These are phyloP conservation scores for Auanema sp. DNA, from an alignment of 2,888 invertebrate genomes.

Conservation along the genomic window DNA sequence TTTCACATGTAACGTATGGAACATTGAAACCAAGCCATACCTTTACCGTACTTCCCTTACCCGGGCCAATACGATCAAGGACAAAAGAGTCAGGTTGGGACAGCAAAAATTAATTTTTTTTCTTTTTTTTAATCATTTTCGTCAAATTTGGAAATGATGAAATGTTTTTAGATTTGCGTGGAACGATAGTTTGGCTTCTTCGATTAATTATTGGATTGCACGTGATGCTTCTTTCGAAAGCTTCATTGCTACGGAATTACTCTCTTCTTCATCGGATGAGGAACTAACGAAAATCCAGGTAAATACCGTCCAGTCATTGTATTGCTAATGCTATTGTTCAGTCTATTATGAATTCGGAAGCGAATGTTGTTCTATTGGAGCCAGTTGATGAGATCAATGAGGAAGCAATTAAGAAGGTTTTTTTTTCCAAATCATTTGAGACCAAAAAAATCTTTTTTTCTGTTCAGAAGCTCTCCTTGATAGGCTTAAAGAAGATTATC, in stretches of 20 bases:
- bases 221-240: constrained; percentile 46
- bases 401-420: constrained; percentile 15
- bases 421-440: background rate
- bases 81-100: constrained; percentile 46
- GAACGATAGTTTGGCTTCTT: constrained; percentile 31
- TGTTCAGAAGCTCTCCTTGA: constrained; percentile 14
- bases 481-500: constrained; percentile 21
- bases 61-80: constrained; percentile 49
- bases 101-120: background rate
- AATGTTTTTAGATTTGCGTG: constrained; percentile 32
- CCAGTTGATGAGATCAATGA: constrained; percentile 31
- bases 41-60: constrained; percentile 56
- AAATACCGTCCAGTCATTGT: too few species aligned
- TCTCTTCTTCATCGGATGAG: constrained; percentile 34
- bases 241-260: constrained; percentile 50
- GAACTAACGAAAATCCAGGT: constrained; percentile 24
- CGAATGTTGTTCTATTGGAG: constrained; percentile 40
- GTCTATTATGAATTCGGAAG: constrained; percentile 33
- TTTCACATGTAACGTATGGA: constrained; percentile 52
- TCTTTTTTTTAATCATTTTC: background rate
- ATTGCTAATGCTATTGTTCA: constrained; percentile 19
- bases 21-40: constrained; percentile 51
- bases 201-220: constrained; percentile 39
- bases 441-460: constrained; percentile 1
- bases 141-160: background rate